Conservation (phyloP, 2,113 vertebrate species). For the Corythornis vintsioides region DNA sequence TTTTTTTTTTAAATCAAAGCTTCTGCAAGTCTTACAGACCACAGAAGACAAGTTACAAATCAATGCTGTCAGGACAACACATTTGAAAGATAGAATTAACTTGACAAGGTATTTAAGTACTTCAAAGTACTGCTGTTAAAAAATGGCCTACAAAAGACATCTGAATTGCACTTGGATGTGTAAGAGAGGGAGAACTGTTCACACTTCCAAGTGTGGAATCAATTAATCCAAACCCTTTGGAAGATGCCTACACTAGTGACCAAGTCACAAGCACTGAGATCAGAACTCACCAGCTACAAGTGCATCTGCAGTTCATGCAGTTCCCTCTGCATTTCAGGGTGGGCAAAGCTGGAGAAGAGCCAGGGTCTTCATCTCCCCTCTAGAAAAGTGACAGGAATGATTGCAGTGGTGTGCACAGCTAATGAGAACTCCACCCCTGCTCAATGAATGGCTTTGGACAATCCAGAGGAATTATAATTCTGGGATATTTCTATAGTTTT, state of each 20-base stretch:
- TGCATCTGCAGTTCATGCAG: not conserved
- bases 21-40: not conserved
- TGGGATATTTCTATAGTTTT: not conserved
- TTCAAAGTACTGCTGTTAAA: not conserved
- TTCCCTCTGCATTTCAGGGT: not conserved
- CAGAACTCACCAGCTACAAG: not conserved
- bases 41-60: not conserved
- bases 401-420: not conserved
- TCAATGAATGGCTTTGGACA: not conserved
- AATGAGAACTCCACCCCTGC: not conserved
- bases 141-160: not conserved
- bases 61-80: not conserved
- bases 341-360: rapidly evolving
- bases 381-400: not conserved
- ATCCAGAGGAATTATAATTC: not conserved
- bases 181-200: not conserved
- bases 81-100: not conserved
- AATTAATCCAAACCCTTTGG: not conserved
- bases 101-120: not conserved
- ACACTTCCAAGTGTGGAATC: not conserved
- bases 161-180: not conserved
- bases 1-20: not conserved
- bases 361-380: not conserved
- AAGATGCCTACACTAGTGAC: not conserved
- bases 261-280: not conserved